A percentile compares a stretch with the other conserved stretches of the same genome.
Conservation (phyloP, 1,140 invertebrate species). For the Scylla paramamosain region DNA sequence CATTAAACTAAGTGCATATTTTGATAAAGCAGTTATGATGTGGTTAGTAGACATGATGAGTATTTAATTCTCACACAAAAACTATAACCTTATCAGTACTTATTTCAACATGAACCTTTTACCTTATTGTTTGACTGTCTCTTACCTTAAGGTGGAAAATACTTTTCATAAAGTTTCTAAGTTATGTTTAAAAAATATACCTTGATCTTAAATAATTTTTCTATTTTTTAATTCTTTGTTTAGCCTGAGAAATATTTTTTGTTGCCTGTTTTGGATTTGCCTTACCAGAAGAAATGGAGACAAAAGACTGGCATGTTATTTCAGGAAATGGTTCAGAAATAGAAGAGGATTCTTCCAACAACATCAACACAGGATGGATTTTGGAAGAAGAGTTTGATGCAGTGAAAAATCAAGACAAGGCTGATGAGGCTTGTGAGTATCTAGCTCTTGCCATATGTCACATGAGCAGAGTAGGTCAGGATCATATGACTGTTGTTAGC, state of each 20-base stretch:
- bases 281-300: background rate
- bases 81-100: too few relatives aligned
- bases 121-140: too few relatives aligned
- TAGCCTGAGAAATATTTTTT: too few relatives aligned
- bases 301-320: background rate
- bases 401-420: background rate
- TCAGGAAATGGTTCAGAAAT: background rate
- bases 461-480: background rate
- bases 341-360: background rate
- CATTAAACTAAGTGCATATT: too few relatives aligned
- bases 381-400: background rate
- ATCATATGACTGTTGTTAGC: background rate
- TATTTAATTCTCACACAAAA: too few relatives aligned
- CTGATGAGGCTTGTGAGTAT: constrained; percentile 17
- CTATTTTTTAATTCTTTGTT: background rate
- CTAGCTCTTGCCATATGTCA: background rate
- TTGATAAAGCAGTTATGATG: too few relatives aligned
- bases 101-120: too few relatives aligned
- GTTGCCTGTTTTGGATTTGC: background rate
- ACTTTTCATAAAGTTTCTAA: too few relatives aligned
- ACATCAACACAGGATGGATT: background rate
- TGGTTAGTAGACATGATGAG: too few relatives aligned
- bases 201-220: background rate
- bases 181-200: too few relatives aligned
- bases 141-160: too few relatives aligned